Percentiles rank a stretch among this genome's conserved stretches.
phyloP scores from a whole-genome alignment of 2,797 vertebrate genomes.

The Bryconaethiops microstoma region DNA sequence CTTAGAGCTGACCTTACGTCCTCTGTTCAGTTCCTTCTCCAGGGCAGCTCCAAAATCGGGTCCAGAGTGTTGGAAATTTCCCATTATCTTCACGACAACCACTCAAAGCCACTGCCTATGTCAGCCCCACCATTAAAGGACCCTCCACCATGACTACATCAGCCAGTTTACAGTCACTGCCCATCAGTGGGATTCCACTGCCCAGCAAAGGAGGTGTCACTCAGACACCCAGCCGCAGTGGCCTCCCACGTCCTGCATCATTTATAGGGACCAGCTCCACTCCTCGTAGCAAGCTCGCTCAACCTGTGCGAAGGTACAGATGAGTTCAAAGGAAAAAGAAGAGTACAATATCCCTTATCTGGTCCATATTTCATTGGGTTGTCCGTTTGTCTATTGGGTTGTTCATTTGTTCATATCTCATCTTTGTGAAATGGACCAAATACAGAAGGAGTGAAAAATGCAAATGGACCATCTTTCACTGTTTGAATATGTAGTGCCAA shows the following conservation, averaged over 20 bases:
- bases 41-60: conserved; percentile 86
- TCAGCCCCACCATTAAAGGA: conserved; percentile 90
- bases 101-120: conserved; percentile 91
- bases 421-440: no score
- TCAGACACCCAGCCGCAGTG: conserved; percentile 76
- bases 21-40: conserved; percentile 81
- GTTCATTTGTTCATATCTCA: background rate
- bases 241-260: conserved; percentile 85
- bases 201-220: conserved; percentile 79
- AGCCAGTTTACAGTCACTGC: conserved; percentile 75
- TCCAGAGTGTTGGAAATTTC: conserved; percentile 89
- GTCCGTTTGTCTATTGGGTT: background rate
- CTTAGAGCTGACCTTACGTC: background rate
- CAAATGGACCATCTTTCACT: background rate
- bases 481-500: background rate
- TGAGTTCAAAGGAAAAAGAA: background rate
- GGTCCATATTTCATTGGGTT: background rate
- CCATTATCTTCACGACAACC: conserved; percentile 80
- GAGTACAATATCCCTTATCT: background rate
- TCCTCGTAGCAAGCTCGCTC: conserved; percentile 86
- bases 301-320: conserved; percentile 85
- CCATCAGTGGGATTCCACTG: conserved; percentile 80
- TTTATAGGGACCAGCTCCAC: conserved; percentile 79
- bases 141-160: conserved; percentile 71
- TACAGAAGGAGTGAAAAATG: background rate